Percentiles rank a stretch among this genome's conserved stretches.
Evolutionary conservation across 2,797 vertebrate species (phyloP).

Genomic region (Chaetodon trifasciatus): DNA sequence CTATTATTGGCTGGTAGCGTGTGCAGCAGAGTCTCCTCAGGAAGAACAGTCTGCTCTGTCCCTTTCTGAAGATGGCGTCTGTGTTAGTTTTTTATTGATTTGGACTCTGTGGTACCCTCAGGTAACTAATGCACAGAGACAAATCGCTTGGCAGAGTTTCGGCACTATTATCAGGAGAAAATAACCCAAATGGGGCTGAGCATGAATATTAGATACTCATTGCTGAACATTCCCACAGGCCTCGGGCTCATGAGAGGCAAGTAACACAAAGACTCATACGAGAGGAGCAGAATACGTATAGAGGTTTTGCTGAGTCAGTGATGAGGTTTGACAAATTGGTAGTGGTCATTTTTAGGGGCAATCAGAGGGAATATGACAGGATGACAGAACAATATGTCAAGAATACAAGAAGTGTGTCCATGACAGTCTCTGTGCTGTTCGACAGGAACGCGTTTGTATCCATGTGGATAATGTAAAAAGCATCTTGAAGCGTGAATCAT

Average conservation of each 20-base stretch:
- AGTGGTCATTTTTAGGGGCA: not conserved
- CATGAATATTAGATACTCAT: not conserved
- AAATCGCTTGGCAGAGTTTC: not conserved
- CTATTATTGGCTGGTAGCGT: no score
- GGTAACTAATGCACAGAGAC: not conserved
- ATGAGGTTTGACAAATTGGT: not conserved
- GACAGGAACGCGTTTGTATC: not conserved
- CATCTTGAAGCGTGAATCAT: not conserved
- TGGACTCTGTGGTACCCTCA: not conserved
- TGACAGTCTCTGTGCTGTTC: not conserved
- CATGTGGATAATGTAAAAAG: not conserved
- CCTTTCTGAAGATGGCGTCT: not conserved
- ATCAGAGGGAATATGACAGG: not conserved
- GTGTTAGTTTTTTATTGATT: not conserved
- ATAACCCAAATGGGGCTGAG: not conserved
- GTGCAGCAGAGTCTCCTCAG: not conserved
- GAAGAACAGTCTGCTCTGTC: not conserved
- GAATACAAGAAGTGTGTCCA: not conserved
- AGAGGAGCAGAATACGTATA: not conserved
- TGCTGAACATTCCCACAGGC: conserved; percentile 5
- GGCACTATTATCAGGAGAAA: no score
- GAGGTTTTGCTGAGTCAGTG: no score
- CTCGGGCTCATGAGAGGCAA: not conserved
- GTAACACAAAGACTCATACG: not conserved
- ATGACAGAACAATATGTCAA: not conserved